A percentile compares a stretch with the other conserved stretches of the same genome.
Evolutionary conservation across 2,888 invertebrate species (phyloP).

Genomic region (Morinoia aosen): DNA sequence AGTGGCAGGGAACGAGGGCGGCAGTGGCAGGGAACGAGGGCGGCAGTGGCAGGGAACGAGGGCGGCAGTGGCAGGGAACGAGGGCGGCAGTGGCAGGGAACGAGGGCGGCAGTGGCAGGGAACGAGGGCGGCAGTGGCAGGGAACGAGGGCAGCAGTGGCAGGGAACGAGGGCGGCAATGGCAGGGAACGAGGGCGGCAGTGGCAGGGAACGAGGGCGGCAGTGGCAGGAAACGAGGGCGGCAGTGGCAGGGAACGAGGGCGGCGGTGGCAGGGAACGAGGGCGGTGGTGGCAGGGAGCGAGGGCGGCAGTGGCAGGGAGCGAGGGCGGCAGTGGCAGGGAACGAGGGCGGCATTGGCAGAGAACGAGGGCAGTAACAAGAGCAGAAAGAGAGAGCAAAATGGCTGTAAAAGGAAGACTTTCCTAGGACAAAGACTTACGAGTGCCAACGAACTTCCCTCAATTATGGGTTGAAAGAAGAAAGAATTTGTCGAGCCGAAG

Average conservation of each 20-base stretch:
- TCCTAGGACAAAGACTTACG: not conserved
- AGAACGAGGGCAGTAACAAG: not conserved
- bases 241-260: not conserved
- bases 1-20: not conserved
- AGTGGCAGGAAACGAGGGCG: not conserved
- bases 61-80: not conserved
- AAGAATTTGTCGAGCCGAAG: not conserved
- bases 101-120: too few relatives aligned
- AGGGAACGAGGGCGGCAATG: not conserved
- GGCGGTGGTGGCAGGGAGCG: too few relatives aligned
- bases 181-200: not conserved
- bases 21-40: not conserved
- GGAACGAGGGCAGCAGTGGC: not conserved
- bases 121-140: too few relatives aligned
- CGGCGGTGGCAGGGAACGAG: not conserved
- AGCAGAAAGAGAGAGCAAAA: not conserved
- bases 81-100: not conserved
- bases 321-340: too few relatives aligned
- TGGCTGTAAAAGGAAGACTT: not conserved
- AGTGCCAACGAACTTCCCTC: not conserved
- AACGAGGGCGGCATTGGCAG: too few relatives aligned
- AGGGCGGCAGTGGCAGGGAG: not conserved
- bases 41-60: not conserved
- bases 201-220: not conserved
- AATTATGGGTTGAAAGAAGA: not conserved